Conservation (phyloP, 2,888 invertebrate species). For the Melanotus villosus region DNA sequence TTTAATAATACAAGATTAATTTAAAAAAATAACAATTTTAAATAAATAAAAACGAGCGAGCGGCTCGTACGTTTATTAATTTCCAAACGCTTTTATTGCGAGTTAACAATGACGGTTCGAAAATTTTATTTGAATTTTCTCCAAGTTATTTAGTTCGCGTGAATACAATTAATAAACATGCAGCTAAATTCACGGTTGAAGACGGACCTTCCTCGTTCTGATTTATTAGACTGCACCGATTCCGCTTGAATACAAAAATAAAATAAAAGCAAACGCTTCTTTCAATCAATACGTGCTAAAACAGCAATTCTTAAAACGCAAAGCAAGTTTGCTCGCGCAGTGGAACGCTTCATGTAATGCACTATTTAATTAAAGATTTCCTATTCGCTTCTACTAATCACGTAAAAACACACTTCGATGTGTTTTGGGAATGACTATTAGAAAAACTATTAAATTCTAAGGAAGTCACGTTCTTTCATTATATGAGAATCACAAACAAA, state of each 20-base stretch:
- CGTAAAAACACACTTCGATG: neutral
- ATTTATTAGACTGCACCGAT: slow-evolving; percentile 65
- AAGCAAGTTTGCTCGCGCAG: slow-evolving; percentile 37
- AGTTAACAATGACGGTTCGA: neutral
- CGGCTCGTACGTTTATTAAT: neutral
- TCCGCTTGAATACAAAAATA: slow-evolving; percentile 58
- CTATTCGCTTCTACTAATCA: slow-evolving; percentile 21
- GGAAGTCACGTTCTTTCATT: no score
- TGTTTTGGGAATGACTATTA: neutral
- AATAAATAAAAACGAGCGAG: neutral
- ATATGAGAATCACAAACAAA: no score
- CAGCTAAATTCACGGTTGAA: slow-evolving; percentile 61
- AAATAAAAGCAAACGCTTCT: slow-evolving; percentile 52
- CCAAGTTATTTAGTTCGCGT: slow-evolving; percentile 56
- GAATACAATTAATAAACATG: slow-evolving; percentile 65
- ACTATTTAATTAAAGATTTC: slow-evolving; percentile 41
- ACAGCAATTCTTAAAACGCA: slow-evolving; percentile 50
- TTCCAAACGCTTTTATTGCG: neutral
- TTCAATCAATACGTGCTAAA: slow-evolving; percentile 54
- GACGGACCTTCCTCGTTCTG: slow-evolving; percentile 60
- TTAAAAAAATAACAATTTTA: no score
- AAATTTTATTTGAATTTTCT: slow-evolving; percentile 12
- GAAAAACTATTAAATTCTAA: no score
- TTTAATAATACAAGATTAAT: no score
- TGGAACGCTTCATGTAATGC: slow-evolving; percentile 38